Base-by-base conservation (phyloP, 1,140 invertebrate genomes). In the Camponotus floridanus region DNA sequence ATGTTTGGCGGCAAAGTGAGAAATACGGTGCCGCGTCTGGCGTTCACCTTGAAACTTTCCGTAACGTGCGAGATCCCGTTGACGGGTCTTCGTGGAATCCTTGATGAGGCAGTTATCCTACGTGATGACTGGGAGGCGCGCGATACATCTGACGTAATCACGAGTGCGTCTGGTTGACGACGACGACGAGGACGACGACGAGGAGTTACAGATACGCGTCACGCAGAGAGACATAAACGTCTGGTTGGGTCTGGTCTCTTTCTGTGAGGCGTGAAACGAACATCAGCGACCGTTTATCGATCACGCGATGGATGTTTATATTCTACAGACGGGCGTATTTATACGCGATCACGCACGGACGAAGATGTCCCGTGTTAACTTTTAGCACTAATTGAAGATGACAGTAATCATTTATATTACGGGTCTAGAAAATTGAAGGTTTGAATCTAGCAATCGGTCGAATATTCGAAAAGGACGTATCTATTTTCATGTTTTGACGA, bases 291-390 rank as follows among this genome's bases (percentile, higher is more conserved):
- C 79, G 68, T 83, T 83, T 83, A 83, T 83, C 79, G 79, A 83
- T 83, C 79, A 83, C 68, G 79, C 79, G 79, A 83, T 45, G 79
- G 79, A 74, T 74, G 79, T 51, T 83, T 83, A 21, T 42, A 48
- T 74, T 48, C 33, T 26, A 26, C 39, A 42, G 68, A 74, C 79
- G 48, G 68, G 39, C 79, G 26, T 74, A 74, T 73, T 61, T 61
- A 61, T 61, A 39, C 55, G 26, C 78, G 64, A 80, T 80, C 78
- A 33, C 48, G 78, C 51, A 59, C 51, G 45, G 36, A 15, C 51
- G 51, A 61, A 71, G 67, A 73, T 42, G 55, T 36, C 18, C 26
- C 51, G 18, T 45, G 55, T 83, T 74, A 68, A 74, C 68, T 42
- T 80, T 61, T 13, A 61, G 67, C 67, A 13, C 39, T 83, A 83